These are phyloP conservation scores for Cataglyphis cursor DNA, from an alignment of 2,888 invertebrate species.

Conservation along the genomic window DNA sequence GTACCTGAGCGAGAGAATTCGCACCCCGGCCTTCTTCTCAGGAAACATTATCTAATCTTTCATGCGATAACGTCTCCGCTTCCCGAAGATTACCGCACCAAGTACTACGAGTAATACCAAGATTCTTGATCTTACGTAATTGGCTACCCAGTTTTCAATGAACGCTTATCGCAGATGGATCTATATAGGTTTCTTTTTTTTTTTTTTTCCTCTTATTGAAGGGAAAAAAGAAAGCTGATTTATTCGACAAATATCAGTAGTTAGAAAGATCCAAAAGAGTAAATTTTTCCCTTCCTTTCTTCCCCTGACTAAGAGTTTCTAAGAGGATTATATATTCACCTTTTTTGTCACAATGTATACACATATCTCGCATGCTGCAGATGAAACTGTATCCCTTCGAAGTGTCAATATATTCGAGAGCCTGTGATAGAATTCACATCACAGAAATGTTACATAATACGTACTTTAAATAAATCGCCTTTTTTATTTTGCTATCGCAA, in stretches of 20 bases:
- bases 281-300: constrained; percentile 39
- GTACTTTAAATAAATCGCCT: not conserved
- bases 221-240: not conserved
- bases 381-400: constrained; percentile 15
- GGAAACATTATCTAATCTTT: constrained; percentile 71
- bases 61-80: not conserved
- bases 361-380: constrained; percentile 31
- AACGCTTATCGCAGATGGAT: not conserved
- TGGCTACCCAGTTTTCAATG: not conserved
- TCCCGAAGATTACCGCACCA: not conserved
- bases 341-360: constrained; percentile 21
- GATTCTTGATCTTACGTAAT: constrained; percentile 2
- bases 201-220: not conserved
- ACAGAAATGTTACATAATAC: not conserved
- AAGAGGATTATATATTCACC: constrained; percentile 34
- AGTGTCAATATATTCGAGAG: constrained; percentile 26
- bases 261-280: not conserved
- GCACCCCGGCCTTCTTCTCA: constrained; percentile 34
- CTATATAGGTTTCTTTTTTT: not conserved
- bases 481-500: constrained; percentile 7
- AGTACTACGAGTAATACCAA: not conserved
- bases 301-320: not conserved
- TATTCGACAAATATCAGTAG: constrained; percentile 3
- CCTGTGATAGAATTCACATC: constrained; percentile 4
- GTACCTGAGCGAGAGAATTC: constrained; percentile 53